Evolutionary conservation across 1,140 invertebrate genomes (phyloP).

Genomic region (Tribolium madens): DNA sequence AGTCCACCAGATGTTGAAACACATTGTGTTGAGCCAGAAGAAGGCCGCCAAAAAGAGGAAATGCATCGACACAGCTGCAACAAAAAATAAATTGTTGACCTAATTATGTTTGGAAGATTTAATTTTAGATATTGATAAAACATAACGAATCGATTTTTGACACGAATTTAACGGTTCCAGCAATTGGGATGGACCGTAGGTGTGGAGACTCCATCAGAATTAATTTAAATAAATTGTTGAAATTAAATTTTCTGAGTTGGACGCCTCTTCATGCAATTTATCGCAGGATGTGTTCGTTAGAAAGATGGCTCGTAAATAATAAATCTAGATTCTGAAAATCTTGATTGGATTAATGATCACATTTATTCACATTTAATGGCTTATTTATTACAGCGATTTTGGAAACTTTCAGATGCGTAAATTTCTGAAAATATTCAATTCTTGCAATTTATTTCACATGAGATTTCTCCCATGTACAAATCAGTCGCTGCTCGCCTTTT

Average conservation of each 20-base stretch:
- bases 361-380: background rate
- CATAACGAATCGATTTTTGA: background rate
- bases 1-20: slow-evolving; percentile 95
- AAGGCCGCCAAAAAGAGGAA: slow-evolving; percentile 95
- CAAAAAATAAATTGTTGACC: slow-evolving; percentile 59
- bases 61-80: slow-evolving; percentile 86
- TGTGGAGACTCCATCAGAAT: background rate
- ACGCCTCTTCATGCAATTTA: slow-evolving; percentile 28
- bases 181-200: background rate
- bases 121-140: slow-evolving; percentile 4
- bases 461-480: background rate
- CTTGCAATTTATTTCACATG: background rate
- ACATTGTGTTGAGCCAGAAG: slow-evolving; percentile 97
- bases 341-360: background rate
- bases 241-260: slow-evolving; percentile 7
- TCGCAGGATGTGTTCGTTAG: slow-evolving; percentile 23
- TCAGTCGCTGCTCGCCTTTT: background rate
- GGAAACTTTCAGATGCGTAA: background rate
- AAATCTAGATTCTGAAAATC: background rate
- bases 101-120: slow-evolving; percentile 8
- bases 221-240: slow-evolving; percentile 15
- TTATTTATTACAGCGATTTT: slow-evolving; percentile 9
- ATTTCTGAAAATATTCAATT: too few relatives aligned
- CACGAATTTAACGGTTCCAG: background rate
- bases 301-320: background rate